Conservation (phyloP, 2,888 invertebrate species). For the Crocallis elinguaria region DNA sequence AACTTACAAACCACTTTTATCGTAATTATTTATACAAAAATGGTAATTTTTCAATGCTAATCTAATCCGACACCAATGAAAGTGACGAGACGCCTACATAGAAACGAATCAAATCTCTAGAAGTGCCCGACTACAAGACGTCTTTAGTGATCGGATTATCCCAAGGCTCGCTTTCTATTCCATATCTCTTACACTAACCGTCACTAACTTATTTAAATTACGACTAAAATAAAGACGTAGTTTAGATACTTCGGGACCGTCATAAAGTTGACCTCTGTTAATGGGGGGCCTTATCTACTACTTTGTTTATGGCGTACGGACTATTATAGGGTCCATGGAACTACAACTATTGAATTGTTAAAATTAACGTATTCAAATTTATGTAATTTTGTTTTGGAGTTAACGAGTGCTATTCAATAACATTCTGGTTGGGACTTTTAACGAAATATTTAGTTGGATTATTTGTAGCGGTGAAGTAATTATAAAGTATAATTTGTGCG, state of each 20-base stretch:
- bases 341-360: constrained; percentile 37
- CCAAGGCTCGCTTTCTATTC: constrained; percentile 6
- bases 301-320: constrained; percentile 41
- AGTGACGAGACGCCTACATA: no score
- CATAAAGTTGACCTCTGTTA: constrained; percentile 50
- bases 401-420: constrained; percentile 13
- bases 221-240: constrained; percentile 19
- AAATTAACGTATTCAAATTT: constrained; percentile 40
- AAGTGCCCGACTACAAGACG: background rate
- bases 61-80: no score
- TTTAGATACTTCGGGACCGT: constrained; percentile 31
- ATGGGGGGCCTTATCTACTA: constrained; percentile 42
- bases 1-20: no score
- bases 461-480: background rate
- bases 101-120: no score
- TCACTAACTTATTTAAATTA: constrained; percentile 14
- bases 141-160: background rate
- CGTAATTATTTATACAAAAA: no score
- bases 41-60: no score
- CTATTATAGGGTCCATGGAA: constrained; percentile 30
- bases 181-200: no score
- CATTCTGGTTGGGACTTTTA: background rate
- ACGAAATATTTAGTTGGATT: background rate
- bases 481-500: no score
- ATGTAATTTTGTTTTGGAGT: constrained; percentile 34